Conservation (phyloP, 2,888 invertebrate genomes). For the Drosophila pseudotakahashii region DNA sequence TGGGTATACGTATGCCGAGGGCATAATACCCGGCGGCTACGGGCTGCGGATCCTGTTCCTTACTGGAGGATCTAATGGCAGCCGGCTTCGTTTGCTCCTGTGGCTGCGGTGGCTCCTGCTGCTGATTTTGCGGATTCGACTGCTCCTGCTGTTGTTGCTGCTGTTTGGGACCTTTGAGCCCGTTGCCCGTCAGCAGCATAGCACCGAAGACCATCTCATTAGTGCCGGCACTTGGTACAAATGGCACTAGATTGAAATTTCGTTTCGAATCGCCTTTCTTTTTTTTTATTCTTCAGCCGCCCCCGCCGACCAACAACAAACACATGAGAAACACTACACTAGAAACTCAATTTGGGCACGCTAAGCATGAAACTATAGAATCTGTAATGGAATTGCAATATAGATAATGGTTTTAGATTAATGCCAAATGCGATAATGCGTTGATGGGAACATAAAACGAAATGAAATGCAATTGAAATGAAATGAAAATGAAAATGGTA, state of each 20-base stretch:
- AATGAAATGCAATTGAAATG: slow-evolving; percentile 17
- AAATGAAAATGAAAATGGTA: slow-evolving; percentile 40
- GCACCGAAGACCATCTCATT: slow-evolving; percentile 85
- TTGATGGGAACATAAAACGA: slow-evolving; percentile 20
- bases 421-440: slow-evolving; percentile 27
- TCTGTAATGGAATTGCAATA: slow-evolving; percentile 74
- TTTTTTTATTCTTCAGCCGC: slow-evolving; percentile 19
- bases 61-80: slow-evolving; percentile 14
- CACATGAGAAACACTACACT: slow-evolving; percentile 34
- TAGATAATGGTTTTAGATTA: slow-evolving; percentile 56
- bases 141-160: slow-evolving; percentile 54
- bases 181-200: slow-evolving; percentile 84
- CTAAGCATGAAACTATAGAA: slow-evolving; percentile 62
- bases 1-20: slow-evolving; percentile 89
- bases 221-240: slow-evolving; percentile 76
- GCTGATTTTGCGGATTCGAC: neutral
- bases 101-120: slow-evolving; percentile 17
- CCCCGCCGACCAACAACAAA: slow-evolving; percentile 33
- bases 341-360: slow-evolving; percentile 32
- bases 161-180: slow-evolving; percentile 73
- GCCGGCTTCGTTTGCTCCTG: slow-evolving; percentile 14
- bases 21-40: slow-evolving; percentile 73
- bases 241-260: slow-evolving; percentile 47
- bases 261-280: slow-evolving; percentile 54
- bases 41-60: slow-evolving; percentile 35